Conservation (phyloP, 2,888 invertebrate genomes). For the Drosophila subquinaria region DNA sequence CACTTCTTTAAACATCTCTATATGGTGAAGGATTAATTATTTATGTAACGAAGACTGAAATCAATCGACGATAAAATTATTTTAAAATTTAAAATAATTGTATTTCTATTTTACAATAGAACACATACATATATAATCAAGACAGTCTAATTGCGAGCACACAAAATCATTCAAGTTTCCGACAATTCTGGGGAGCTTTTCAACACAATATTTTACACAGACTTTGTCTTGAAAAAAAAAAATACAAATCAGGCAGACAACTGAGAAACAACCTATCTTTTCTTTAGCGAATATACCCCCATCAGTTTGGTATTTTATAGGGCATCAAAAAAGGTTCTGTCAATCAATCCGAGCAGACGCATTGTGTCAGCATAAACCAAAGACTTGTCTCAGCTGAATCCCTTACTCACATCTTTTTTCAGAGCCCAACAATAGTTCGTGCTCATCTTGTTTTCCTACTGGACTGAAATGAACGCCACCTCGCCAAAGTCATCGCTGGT, state of each 20-base stretch:
- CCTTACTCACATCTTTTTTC: slow-evolving; percentile 11
- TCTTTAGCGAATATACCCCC: background rate
- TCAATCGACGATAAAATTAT: no score
- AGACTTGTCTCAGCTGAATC: background rate
- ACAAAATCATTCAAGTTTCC: no score
- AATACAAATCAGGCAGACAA: background rate
- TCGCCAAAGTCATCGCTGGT: slow-evolving; percentile 90
- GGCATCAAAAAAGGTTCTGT: slow-evolving; percentile 47
- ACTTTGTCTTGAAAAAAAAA: background rate
- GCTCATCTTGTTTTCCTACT: slow-evolving; percentile 10
- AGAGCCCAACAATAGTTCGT: slow-evolving; percentile 1
- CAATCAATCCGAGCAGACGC: slow-evolving; percentile 50
- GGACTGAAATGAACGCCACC: slow-evolving; percentile 86
- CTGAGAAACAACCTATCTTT: background rate
- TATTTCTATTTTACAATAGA: no score
- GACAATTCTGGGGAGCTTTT: background rate
- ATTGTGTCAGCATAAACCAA: slow-evolving; percentile 44
- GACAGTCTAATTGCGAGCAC: no score
- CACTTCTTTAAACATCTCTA: no score
- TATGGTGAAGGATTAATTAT: no score
- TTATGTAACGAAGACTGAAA: no score
- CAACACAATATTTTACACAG: no score
- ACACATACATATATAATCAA: no score
- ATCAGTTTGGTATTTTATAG: slow-evolving; percentile 5
- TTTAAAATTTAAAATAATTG: no score